Percentiles rank a stretch among this genome's conserved stretches.
Conservation (phyloP, 2,888 invertebrate species). For the Agriopis leucophaearia region DNA sequence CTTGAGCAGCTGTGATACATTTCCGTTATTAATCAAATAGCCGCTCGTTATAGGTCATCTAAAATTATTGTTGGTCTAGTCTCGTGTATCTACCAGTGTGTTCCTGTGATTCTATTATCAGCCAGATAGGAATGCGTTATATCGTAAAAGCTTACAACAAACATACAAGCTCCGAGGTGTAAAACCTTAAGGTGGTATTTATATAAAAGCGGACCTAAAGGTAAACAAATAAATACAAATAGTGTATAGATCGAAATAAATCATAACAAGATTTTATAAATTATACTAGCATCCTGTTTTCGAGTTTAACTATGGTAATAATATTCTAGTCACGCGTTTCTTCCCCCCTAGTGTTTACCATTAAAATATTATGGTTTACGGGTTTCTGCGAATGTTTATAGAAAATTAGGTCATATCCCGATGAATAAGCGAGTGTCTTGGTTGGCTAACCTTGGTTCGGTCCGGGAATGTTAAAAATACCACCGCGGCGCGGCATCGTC, state of each 20-base stretch:
- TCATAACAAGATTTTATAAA: too few species aligned
- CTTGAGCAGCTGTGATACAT: slow-evolving; percentile 14
- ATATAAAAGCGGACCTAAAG: too few species aligned
- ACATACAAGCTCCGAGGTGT: too few species aligned
- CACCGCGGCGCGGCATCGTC: slow-evolving; percentile 69
- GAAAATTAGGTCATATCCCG: slow-evolving; percentile 84
- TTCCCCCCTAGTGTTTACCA: slow-evolving; percentile 17
- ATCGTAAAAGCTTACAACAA: too few species aligned
- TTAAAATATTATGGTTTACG: slow-evolving; percentile 37
- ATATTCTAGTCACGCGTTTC: neutral
- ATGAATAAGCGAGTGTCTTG: slow-evolving; percentile 83
- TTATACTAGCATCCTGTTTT: neutral
- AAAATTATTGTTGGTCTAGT: slow-evolving; percentile 2
- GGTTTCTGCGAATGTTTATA: slow-evolving; percentile 67
- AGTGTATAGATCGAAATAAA: too few species aligned
- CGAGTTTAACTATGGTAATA: neutral
- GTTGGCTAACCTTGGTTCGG: slow-evolving; percentile 84
- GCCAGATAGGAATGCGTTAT: too few species aligned
- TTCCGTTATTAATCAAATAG: slow-evolving; percentile 27
- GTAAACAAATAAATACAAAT: too few species aligned
- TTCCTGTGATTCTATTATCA: neutral
- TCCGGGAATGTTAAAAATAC: slow-evolving; percentile 87
- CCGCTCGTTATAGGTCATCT: slow-evolving; percentile 10
- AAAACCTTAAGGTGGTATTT: too few species aligned
- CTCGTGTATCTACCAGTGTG: neutral